These are phyloP conservation scores for Lycocerus yunnanus DNA, from an alignment of 2,888 invertebrate species.

Conservation along the genomic window DNA sequence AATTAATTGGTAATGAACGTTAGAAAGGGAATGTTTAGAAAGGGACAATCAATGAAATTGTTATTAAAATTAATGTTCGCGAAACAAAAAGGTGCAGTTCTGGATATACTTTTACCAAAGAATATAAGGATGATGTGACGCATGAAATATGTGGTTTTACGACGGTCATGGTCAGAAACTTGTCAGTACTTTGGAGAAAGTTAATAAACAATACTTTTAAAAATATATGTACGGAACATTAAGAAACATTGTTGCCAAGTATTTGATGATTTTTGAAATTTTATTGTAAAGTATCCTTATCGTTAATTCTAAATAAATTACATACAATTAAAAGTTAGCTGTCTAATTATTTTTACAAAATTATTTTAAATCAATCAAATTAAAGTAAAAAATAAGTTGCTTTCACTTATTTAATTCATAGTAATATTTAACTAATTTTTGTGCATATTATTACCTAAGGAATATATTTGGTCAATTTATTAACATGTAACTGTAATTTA, in stretches of 20 bases:
- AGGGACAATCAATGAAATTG: not conserved
- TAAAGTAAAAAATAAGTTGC: not conserved
- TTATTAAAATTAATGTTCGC: not conserved
- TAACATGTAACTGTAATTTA: not conserved
- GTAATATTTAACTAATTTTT: not conserved
- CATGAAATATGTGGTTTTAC: not conserved
- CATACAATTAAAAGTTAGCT: not conserved
- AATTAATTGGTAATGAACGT: not conserved
- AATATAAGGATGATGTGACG: slow-evolving; percentile 1
- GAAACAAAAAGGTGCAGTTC: not conserved
- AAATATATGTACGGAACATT: not conserved
- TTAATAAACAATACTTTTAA: slow-evolving; percentile 3
- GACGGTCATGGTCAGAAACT: slow-evolving; percentile 8
- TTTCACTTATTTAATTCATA: not conserved
- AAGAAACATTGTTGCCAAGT: not conserved
- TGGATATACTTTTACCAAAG: not conserved
- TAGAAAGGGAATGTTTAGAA: too few relatives aligned
- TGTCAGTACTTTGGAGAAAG: slow-evolving; percentile 4
- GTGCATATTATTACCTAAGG: not conserved
- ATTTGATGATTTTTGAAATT: not conserved
- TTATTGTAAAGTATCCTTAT: not conserved
- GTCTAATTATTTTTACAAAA: not conserved
- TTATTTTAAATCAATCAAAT: not conserved
- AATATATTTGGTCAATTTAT: not conserved
- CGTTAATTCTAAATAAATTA: not conserved